These are phyloP conservation scores for Lepidostoma basale DNA, from an alignment of 1,140 invertebrate genomes.

Conservation along the genomic window DNA sequence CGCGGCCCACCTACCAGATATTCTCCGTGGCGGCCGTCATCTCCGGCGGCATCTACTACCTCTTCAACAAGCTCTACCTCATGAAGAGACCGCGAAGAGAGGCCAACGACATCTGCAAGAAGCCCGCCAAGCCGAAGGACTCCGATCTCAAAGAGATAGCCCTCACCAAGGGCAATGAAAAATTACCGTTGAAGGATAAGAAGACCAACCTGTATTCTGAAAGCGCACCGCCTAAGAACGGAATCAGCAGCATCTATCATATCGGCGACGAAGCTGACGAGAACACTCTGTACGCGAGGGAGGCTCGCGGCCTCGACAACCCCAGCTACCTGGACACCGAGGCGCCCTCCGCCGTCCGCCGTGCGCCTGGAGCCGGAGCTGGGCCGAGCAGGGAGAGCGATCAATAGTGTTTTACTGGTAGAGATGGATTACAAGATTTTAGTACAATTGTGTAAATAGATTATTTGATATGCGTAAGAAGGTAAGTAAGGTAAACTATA, in stretches of 20 bases:
- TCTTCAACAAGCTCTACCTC: slow-evolving; percentile 72
- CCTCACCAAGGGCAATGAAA: slow-evolving; percentile 46
- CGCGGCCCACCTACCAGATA: slow-evolving; percentile 74
- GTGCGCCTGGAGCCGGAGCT: not conserved
- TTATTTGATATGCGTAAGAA: not conserved
- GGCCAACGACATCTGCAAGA: slow-evolving; percentile 62
- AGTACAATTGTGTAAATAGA: not conserved
- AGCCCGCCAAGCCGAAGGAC: slow-evolving; percentile 53
- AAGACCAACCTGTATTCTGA: slow-evolving; percentile 34
- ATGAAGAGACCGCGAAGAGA: slow-evolving; percentile 59
- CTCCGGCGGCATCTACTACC: slow-evolving; percentile 71
- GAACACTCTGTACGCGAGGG: slow-evolving; percentile 1
- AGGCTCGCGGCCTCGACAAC: slow-evolving; percentile 1
- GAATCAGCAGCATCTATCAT: slow-evolving; percentile 12
- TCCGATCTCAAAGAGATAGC: slow-evolving; percentile 50
- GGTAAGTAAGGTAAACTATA: not conserved
- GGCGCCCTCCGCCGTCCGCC: slow-evolving; percentile 12
- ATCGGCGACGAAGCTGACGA: not conserved
- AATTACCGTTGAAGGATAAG: slow-evolving; percentile 40
- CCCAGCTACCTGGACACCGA: slow-evolving; percentile 22
- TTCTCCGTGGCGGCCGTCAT: slow-evolving; percentile 68
- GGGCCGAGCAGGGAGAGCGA: not conserved
- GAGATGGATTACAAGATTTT: no score
- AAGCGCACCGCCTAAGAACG: slow-evolving; percentile 30
- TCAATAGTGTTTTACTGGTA: not conserved